Percentiles rank a stretch among this genome's conserved stretches.
These are phyloP conservation scores for Meganola albula DNA, from an alignment of 2,888 invertebrate species.

Conservation along the genomic window DNA sequence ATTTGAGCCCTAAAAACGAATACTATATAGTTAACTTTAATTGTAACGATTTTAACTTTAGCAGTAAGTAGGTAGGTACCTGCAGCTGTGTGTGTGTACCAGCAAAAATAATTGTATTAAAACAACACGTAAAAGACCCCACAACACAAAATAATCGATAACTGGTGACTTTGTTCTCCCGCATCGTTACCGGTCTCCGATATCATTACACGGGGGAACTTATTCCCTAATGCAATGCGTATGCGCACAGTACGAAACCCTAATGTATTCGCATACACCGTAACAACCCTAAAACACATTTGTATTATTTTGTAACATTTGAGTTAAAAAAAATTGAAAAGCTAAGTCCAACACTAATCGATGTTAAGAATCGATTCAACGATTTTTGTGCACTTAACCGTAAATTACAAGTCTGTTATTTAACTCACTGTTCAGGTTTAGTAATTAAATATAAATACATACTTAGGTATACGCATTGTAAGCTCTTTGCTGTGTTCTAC, in stretches of 20 bases:
- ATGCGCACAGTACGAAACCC: too few species aligned
- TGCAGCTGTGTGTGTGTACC: too few species aligned
- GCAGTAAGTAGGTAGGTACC: too few species aligned
- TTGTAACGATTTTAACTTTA: too few species aligned
- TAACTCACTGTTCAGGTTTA: slow-evolving; percentile 40
- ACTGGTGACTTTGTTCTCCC: slow-evolving; percentile 48
- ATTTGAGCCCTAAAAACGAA: too few species aligned
- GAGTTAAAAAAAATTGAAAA: slow-evolving; percentile 32
- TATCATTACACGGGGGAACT: slow-evolving; percentile 47
- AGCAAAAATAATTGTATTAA: too few species aligned
- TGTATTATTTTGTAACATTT: slow-evolving; percentile 28
- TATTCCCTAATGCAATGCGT: too few species aligned
- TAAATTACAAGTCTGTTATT: slow-evolving; percentile 30
- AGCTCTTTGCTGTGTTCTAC: slow-evolving; percentile 18
- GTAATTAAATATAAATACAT: too few species aligned
- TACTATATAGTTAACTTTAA: too few species aligned
- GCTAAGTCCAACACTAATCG: slow-evolving; percentile 29
- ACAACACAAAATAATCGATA: slow-evolving; percentile 52
- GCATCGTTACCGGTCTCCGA: slow-evolving; percentile 44
- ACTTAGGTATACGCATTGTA: too few species aligned
- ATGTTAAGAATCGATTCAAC: slow-evolving; percentile 37
- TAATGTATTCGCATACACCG: slow-evolving; percentile 54
- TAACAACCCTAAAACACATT: slow-evolving; percentile 41
- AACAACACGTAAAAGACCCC: too few species aligned
- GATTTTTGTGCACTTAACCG: slow-evolving; percentile 61